phyloP scores from a whole-genome alignment of 2,113 vertebrate species.

The Tetrao urogallus region DNA sequence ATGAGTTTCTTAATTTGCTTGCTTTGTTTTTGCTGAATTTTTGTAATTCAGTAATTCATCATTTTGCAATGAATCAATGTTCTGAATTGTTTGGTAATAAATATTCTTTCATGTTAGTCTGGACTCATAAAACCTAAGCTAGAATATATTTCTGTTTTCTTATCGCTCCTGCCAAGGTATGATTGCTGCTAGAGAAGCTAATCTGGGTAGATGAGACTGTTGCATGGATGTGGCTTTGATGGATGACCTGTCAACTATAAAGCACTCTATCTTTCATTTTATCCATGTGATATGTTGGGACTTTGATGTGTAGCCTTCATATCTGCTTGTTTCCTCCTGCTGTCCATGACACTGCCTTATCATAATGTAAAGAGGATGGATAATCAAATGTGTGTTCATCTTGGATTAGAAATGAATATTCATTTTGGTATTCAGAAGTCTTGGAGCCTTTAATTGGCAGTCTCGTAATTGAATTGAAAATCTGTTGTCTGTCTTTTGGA shows the following conservation, averaged over 20 bases:
- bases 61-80: not conserved
- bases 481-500: not conserved
- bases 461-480: not conserved
- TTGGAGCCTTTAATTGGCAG: not conserved
- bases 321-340: not conserved
- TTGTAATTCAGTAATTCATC: not conserved
- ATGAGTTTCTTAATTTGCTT: not conserved
- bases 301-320: not conserved
- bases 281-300: not conserved
- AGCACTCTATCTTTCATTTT: not conserved
- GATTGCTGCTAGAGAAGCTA: not conserved
- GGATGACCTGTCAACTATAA: not conserved
- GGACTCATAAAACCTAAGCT: not conserved
- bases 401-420: conserved; percentile 33
- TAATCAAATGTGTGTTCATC: conserved; percentile 9
- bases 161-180: not conserved
- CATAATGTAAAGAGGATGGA: not conserved
- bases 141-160: not conserved
- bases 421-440: conserved; percentile 8
- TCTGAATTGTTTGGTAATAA: not conserved
- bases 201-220: not conserved
- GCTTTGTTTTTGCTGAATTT: not conserved
- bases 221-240: not conserved
- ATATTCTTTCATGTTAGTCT: not conserved
- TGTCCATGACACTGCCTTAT: not conserved